Evolutionary conservation across 2,797 vertebrate genomes (phyloP).

Genomic region (Natrix natrix): DNA sequence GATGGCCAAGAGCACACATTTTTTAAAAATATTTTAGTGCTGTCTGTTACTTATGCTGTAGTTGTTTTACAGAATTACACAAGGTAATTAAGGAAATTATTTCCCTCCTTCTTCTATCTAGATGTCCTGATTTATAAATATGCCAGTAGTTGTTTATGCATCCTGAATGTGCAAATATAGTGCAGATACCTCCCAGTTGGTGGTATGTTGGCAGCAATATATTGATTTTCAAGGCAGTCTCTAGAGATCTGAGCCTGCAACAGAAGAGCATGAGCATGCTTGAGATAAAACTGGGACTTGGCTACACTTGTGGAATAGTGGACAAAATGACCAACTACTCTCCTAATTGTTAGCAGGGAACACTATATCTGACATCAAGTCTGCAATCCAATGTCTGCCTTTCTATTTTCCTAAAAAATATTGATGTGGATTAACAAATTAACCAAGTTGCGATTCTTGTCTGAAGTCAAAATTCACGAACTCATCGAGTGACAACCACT

Average conservation of each 20-base stretch:
- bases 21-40: constrained; percentile 13
- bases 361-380: not conserved
- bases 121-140: constrained; percentile 52
- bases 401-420: not conserved
- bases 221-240: not conserved
- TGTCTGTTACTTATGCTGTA: constrained; percentile 23
- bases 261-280: not conserved
- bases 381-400: not conserved
- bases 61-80: constrained; percentile 37
- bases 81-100: constrained; percentile 43
- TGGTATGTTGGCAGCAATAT: not conserved
- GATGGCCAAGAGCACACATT: not conserved
- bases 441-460: not conserved
- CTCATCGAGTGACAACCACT: not conserved
- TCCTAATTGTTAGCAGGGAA: not conserved
- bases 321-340: not conserved
- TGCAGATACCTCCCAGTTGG: not conserved
- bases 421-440: not conserved
- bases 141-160: constrained; percentile 48
- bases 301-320: not conserved
- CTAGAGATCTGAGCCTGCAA: not conserved
- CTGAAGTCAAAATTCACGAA: not conserved
- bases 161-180: not conserved
- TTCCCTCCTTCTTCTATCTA: constrained; percentile 36
- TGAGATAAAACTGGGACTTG: not conserved